Percentiles rank a stretch among this genome's conserved stretches.
Conservation (phyloP, 2,797 vertebrate genomes). For the Rhabdomys pumilio region DNA sequence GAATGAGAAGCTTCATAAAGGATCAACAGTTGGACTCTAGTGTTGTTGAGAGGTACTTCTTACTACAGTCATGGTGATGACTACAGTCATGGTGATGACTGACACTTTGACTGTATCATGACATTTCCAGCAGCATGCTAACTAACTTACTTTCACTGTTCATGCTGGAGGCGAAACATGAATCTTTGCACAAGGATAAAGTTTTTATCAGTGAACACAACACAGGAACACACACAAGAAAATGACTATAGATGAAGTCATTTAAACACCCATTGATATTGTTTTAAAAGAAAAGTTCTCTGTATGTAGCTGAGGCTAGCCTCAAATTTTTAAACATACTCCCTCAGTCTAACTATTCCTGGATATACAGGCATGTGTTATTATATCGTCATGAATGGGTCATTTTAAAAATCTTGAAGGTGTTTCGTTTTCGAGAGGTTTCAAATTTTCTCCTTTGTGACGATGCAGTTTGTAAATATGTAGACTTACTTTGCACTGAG, state of each 20-base stretch:
- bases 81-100: not conserved
- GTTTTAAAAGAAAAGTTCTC: not conserved
- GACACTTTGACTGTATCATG: not conserved
- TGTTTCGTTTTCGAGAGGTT: not conserved
- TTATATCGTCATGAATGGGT: not conserved
- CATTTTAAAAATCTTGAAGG: not conserved
- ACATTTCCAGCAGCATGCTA: conserved; percentile 6
- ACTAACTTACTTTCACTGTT: not conserved
- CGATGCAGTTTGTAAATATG: not conserved
- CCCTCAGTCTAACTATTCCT: not conserved
- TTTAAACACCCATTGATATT: not conserved
- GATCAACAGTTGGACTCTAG: not conserved
- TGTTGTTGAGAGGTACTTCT: not conserved
- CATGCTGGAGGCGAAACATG: not conserved
- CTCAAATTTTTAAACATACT: not conserved
- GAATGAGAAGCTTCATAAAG: not conserved
- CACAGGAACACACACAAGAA: not conserved
- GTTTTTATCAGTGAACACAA: not conserved
- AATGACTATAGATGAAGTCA: not conserved
- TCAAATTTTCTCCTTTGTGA: not conserved
- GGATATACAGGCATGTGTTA: not conserved
- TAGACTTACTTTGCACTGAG: not conserved
- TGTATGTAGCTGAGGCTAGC: not conserved
- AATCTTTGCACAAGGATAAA: conserved; percentile 30
- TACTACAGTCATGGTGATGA: not conserved